These are phyloP conservation scores for Petromus typicus DNA, from an alignment of 2,113 vertebrate genomes.

Conservation along the genomic window DNA sequence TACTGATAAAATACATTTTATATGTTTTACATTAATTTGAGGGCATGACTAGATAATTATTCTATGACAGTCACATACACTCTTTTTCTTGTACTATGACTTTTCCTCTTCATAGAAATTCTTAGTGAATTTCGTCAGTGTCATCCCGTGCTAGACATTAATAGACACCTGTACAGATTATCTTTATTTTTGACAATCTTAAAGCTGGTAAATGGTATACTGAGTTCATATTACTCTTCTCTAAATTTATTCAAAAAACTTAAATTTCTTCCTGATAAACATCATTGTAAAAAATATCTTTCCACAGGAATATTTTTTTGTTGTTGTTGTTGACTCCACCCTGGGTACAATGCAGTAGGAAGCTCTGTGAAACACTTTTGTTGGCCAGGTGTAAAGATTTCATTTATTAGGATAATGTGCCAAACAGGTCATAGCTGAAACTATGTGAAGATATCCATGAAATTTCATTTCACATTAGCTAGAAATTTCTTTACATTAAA, in stretches of 20 bases:
- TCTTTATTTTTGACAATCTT: neutral
- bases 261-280: neutral
- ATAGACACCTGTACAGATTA: neutral
- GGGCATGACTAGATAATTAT: neutral
- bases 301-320: neutral
- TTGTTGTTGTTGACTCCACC: neutral
- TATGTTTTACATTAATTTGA: neutral
- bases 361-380: neutral
- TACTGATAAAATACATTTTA: neutral
- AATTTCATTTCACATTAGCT: neutral
- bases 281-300: neutral
- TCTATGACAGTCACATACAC: neutral
- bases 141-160: neutral
- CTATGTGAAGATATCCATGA: neutral
- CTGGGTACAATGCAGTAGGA: neutral
- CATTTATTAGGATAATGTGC: neutral
- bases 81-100: neutral
- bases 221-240: neutral
- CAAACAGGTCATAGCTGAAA: neutral
- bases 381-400: neutral
- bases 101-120: neutral
- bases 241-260: neutral
- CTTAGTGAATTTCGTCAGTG: neutral
- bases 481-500: neutral
- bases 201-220: neutral